phyloP scores from a whole-genome alignment of 2,888 invertebrate genomes.

The Bembecia ichneumoniformis region DNA sequence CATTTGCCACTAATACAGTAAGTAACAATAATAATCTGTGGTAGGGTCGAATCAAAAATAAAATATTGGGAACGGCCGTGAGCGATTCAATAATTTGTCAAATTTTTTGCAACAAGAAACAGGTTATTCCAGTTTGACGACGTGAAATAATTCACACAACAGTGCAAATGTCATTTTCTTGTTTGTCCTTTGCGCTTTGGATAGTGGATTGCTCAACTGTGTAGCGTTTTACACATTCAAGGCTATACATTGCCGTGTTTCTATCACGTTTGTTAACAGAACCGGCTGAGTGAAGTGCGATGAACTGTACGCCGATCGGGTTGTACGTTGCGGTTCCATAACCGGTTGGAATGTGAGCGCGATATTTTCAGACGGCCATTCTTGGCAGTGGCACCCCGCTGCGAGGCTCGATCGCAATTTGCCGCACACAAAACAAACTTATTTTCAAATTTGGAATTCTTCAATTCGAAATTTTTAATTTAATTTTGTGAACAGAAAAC shows the following conservation, averaged over 20 bases:
- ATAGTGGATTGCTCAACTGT: conserved; percentile 1
- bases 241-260: conserved; percentile 7
- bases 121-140: neutral
- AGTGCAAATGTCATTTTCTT: conserved; percentile 1
- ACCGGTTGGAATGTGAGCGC: conserved; percentile 11
- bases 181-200: neutral
- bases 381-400: conserved; percentile 9
- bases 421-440: neutral
- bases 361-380: conserved; percentile 14
- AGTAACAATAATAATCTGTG: no score
- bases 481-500: neutral
- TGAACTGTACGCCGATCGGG: conserved; percentile 6
- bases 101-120: neutral
- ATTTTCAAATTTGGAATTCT: conserved; percentile 1
- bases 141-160: conserved; percentile 4
- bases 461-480: neutral
- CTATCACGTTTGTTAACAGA: conserved; percentile 4
- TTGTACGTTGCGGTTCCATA: conserved; percentile 2
- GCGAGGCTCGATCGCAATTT: conserved; percentile 1
- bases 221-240: conserved; percentile 5
- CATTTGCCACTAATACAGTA: no score
- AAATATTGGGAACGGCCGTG: no score
- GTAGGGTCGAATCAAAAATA: no score
- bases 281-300: conserved; percentile 7
- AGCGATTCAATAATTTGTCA: no score